phyloP scores from a whole-genome alignment of 2,888 invertebrate genomes.

The Alloplasta piceator region DNA sequence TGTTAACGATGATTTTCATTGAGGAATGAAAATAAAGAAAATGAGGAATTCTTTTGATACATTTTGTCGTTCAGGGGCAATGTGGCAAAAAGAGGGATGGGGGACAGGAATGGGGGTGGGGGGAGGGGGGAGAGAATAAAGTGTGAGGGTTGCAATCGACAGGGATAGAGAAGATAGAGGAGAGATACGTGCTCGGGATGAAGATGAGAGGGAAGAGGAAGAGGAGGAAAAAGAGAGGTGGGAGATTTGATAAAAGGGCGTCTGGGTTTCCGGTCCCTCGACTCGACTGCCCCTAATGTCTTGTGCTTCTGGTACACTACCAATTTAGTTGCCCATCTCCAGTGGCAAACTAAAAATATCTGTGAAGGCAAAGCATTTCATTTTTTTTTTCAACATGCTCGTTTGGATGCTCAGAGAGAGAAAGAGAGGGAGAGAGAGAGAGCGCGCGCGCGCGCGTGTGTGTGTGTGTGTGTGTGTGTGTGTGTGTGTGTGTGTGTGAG shows the following conservation, averaged over 20 bases:
- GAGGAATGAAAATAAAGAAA: no score
- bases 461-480: no score
- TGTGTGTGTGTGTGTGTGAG: no score
- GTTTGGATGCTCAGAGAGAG: slow-evolving; percentile 37
- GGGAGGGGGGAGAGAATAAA: not conserved
- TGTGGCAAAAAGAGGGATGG: not conserved
- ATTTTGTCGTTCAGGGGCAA: not conserved
- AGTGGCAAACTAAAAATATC: slow-evolving; percentile 63
- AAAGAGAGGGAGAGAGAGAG: not conserved
- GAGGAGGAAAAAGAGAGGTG: not conserved
- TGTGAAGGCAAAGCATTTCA: slow-evolving; percentile 57
- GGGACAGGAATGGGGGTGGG: no score
- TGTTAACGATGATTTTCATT: no score
- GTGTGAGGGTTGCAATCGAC: slow-evolving; percentile 18
- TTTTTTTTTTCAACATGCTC: slow-evolving; percentile 51
- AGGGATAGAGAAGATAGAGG: slow-evolving; percentile 1
- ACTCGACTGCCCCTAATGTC: slow-evolving; percentile 54
- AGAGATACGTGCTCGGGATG: slow-evolving; percentile 33
- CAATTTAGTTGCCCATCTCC: slow-evolving; percentile 62
- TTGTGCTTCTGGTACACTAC: slow-evolving; percentile 42
- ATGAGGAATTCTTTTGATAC: no score
- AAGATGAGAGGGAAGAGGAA: not conserved
- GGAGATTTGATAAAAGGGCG: slow-evolving; percentile 19
- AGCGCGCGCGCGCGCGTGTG: no score
- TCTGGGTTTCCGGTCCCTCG: slow-evolving; percentile 58